Conservation (phyloP, 2,113 vertebrate species). For the Uropsilus gracilis region DNA sequence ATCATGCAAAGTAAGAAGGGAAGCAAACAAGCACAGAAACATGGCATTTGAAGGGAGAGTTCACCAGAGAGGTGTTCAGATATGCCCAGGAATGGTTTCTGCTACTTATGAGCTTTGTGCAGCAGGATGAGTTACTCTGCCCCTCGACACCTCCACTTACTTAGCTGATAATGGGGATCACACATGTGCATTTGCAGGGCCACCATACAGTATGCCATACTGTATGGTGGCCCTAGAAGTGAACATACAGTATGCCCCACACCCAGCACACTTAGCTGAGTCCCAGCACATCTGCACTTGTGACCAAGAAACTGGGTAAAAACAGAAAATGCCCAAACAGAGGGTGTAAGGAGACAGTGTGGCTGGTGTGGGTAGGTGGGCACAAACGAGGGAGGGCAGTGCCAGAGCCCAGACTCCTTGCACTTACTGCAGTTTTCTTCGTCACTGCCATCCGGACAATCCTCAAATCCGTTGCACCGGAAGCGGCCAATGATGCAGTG, state of each 20-base stretch:
- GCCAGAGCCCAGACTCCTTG: fast-evolving
- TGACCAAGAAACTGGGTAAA: fast-evolving
- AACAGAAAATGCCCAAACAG: neutral
- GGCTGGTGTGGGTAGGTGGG: fast-evolving
- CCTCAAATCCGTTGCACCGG: constrained; percentile 95
- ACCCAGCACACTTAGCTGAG: fast-evolving
- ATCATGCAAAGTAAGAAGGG: neutral
- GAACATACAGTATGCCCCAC: neutral
- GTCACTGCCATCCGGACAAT: constrained; percentile 97
- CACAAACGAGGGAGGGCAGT: fast-evolving
- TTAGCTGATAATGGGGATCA: neutral
- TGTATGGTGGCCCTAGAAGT: no score
- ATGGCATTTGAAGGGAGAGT: fast-evolving
- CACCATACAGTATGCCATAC: neutral
- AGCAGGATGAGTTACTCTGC: fast-evolving
- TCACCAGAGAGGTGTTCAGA: neutral
- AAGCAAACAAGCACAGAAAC: neutral
- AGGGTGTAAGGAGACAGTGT: fast-evolving
- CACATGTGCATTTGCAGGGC: neutral
- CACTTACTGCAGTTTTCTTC: constrained; percentile 99
- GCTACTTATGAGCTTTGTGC: fast-evolving
- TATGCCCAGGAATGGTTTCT: neutral
- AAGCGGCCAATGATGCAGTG: constrained; percentile 99
- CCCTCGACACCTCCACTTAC: neutral
- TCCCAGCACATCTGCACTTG: fast-evolving